Percentiles rank a stretch among this genome's conserved stretches.
phyloP scores from a whole-genome alignment of 2,888 invertebrate species.

The Vesta saturnalis region DNA sequence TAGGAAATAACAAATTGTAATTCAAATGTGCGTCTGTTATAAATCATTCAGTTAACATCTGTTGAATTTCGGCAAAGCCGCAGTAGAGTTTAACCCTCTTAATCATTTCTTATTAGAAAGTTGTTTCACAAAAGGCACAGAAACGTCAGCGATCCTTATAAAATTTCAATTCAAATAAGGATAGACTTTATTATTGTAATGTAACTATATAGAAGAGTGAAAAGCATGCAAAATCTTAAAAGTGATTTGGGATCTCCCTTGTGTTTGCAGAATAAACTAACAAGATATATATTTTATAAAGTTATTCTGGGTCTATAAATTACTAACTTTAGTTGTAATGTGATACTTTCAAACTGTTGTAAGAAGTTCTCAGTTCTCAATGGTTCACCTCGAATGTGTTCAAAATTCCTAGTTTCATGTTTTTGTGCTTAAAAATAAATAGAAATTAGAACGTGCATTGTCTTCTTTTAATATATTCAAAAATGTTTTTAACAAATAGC shows the following conservation, averaged over 20 bases:
- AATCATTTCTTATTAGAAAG: conserved; percentile 50
- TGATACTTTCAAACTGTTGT: background rate
- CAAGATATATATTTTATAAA: conserved; percentile 47
- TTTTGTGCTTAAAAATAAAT: background rate
- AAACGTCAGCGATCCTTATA: conserved; percentile 37
- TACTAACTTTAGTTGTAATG: conserved; percentile 29
- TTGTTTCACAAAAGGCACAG: conserved; percentile 45
- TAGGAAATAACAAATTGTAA: conserved; percentile 47
- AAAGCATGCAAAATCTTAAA: conserved; percentile 42
- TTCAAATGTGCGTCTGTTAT: conserved; percentile 48
- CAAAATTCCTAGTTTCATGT: background rate
- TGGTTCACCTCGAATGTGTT: background rate
- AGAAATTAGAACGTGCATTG: no score
- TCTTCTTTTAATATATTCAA: no score
- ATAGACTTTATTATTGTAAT: conserved; percentile 20
- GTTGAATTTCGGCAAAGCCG: conserved; percentile 53
- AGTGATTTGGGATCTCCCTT: conserved; percentile 35
- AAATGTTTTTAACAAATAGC: no score
- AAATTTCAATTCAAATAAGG: conserved; percentile 21
- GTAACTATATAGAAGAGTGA: conserved; percentile 16
- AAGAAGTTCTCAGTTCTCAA: background rate
- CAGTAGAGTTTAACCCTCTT: conserved; percentile 52
- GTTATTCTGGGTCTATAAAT: conserved; percentile 47
- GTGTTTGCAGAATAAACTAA: conserved; percentile 38
- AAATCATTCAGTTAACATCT: conserved; percentile 54